These are phyloP conservation scores for Silurus asotus DNA, from an alignment of 2,113 vertebrate species.

Conservation along the genomic window DNA sequence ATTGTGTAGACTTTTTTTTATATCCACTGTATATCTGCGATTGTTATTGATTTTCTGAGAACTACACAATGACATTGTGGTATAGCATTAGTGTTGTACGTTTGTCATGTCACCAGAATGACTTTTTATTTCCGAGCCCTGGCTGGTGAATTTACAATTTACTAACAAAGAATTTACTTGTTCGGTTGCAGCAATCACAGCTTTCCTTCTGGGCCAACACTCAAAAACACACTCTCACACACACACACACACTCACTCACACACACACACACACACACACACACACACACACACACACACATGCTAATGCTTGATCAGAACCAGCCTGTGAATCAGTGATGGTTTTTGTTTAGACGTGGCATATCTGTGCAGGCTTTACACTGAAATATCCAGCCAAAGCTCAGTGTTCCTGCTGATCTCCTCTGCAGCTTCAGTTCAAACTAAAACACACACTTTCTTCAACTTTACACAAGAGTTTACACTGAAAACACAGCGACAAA, in stretches of 20 bases:
- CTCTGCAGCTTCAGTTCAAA: background rate
- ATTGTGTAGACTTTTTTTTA: constrained; percentile 28
- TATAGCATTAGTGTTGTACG: background rate
- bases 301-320: constrained; percentile 43
- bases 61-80: constrained; percentile 40
- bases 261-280: too few species aligned
- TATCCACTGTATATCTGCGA: background rate
- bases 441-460: background rate
- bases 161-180: constrained; percentile 52
- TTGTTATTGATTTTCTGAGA: constrained; percentile 18
- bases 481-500: background rate
- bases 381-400: background rate
- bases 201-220: constrained; percentile 34
- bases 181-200: constrained; percentile 50
- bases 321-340: constrained; percentile 39
- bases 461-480: background rate
- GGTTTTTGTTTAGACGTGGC: background rate
- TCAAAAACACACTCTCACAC: background rate
- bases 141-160: constrained; percentile 48
- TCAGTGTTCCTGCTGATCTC: background rate
- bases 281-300: background rate
- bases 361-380: background rate
- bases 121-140: constrained; percentile 46
- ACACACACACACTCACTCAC: too few species aligned
- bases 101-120: constrained; percentile 4